Conservation (phyloP, 2,888 invertebrate species). For the Hetaerina titia region DNA sequence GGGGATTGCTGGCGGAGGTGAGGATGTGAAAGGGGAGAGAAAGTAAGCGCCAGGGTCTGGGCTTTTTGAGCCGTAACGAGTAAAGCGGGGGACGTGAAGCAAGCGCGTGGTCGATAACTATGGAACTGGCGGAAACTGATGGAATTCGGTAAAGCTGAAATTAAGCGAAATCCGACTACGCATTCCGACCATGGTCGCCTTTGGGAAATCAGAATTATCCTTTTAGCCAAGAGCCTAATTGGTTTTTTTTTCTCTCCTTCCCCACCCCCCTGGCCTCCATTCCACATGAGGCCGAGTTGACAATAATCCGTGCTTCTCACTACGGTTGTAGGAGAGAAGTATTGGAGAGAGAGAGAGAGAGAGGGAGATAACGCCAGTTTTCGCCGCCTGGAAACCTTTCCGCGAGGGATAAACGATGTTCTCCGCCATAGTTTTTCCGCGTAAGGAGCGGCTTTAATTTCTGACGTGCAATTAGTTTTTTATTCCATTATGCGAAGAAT, state of each 20-base stretch:
- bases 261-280: neutral
- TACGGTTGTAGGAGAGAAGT: neutral
- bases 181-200: neutral
- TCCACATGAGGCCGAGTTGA: neutral
- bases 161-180: conserved; percentile 27
- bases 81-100: neutral
- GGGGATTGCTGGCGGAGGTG: neutral
- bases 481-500: neutral
- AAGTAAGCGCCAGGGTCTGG: neutral
- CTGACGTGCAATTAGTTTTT: neutral
- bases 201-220: conserved; percentile 39
- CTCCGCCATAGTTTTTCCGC: neutral
- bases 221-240: conserved; percentile 23
- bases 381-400: neutral
- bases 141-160: conserved; percentile 18
- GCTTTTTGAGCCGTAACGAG: conserved; percentile 30
- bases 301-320: conserved; percentile 8
- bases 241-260: neutral
- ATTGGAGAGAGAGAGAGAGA: neutral
- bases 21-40: conserved; percentile 24
- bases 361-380: neutral
- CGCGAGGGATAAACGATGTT: conserved; percentile 34
- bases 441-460: neutral
- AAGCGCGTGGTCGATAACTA: conserved; percentile 19
- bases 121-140: neutral